Evolutionary conservation across 2,113 vertebrate genomes (phyloP).

Genomic region (Melanotaenia duboulayi): DNA sequence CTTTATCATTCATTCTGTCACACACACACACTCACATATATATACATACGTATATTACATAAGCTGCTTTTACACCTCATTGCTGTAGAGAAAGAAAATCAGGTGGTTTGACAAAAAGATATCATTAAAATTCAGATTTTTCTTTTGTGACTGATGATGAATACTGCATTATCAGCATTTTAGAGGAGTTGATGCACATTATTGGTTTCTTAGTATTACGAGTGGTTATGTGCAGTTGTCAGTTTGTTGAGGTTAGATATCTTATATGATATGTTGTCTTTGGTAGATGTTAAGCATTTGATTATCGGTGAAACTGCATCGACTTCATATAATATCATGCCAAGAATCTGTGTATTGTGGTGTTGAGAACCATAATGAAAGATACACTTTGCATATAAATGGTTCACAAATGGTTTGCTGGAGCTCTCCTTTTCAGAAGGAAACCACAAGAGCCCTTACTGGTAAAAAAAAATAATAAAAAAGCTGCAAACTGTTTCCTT

Average conservation of each 20-base stretch:
- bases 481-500: conserved; percentile 29
- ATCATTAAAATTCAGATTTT: background rate
- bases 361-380: background rate
- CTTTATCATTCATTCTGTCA: conserved; percentile 41
- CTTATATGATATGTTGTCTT: too few relatives aligned
- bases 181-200: background rate
- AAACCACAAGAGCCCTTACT: conserved; percentile 22
- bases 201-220: conserved; percentile 11
- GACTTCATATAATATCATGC: conserved; percentile 1
- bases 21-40: conserved; percentile 41
- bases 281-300: conserved; percentile 55
- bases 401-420: conserved; percentile 15
- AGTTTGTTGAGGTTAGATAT: conserved; percentile 32
- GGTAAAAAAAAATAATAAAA: too few relatives aligned
- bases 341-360: conserved; percentile 35
- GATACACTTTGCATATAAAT: conserved; percentile 16
- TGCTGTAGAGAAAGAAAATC: conserved; percentile 3
- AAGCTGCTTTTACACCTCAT: conserved; percentile 28
- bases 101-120: conserved; percentile 6
- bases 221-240: conserved; percentile 6
- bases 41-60: conserved; percentile 51
- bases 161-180: background rate
- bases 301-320: conserved; percentile 33
- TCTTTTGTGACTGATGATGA: background rate
- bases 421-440: conserved; percentile 31